Conservation (phyloP, 2,113 vertebrate genomes). For the Acrocephalus arundinaceus region DNA sequence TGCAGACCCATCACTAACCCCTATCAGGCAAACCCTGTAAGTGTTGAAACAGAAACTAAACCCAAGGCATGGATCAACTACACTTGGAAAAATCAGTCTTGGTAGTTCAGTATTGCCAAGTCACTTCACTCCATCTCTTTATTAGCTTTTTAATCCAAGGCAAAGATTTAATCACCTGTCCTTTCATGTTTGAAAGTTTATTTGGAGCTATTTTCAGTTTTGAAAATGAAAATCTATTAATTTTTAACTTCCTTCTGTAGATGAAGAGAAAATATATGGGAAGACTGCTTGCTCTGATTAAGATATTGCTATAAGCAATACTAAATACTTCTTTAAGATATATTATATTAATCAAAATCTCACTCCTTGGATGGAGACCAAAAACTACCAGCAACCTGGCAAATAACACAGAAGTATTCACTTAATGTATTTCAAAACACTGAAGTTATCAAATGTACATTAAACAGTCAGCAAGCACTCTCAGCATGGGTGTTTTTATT, state of each 20-base stretch:
- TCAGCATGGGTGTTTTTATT: background rate
- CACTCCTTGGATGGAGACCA: background rate
- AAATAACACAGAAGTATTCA: background rate
- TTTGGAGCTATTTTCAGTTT: background rate
- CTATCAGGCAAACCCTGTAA: background rate
- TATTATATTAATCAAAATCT: background rate
- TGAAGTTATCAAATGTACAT: background rate
- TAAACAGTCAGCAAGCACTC: background rate
- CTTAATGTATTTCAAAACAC: background rate
- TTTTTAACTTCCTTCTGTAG: background rate
- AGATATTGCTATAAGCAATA: background rate
- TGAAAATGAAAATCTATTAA: background rate
- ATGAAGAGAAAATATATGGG: background rate
- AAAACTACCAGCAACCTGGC: background rate
- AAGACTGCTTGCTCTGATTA: background rate
- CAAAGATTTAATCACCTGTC: background rate
- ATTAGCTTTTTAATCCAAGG: background rate
- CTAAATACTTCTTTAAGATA: background rate
- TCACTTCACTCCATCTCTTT: background rate
- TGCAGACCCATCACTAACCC: background rate
- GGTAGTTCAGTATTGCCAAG: background rate
- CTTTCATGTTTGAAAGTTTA: constrained; percentile 23
- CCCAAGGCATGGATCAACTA: background rate
- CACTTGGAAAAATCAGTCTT: background rate
- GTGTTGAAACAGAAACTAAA: background rate